Conservation (phyloP, 2,888 invertebrate species). For the Lepidocyrtoides sp. region DNA sequence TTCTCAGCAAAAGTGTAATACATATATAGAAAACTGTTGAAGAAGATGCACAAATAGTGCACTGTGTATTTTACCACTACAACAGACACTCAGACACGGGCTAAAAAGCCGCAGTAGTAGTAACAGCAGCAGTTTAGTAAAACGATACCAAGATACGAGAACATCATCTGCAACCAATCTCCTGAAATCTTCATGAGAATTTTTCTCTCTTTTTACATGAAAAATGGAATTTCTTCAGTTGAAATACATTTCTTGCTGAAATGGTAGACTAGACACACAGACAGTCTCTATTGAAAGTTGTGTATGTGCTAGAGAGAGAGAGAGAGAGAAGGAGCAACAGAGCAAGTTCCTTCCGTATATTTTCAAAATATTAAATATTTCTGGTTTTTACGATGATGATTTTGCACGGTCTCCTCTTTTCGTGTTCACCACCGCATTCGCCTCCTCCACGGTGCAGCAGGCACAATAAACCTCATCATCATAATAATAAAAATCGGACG, state of each 20-base stretch:
- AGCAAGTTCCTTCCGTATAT: slow-evolving; percentile 50
- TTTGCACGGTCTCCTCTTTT: slow-evolving; percentile 28
- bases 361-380: background rate
- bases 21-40: too few species aligned
- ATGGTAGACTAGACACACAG: slow-evolving; percentile 11
- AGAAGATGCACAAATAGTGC: too few species aligned
- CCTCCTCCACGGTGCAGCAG: slow-evolving; percentile 12
- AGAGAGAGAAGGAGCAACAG: background rate
- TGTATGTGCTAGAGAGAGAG: background rate
- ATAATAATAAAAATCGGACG: background rate
- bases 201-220: slow-evolving; percentile 20
- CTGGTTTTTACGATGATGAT: background rate
- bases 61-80: too few species aligned
- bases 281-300: too few species aligned
- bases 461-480: slow-evolving; percentile 5
- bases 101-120: too few species aligned
- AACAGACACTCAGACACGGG: too few species aligned
- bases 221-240: slow-evolving; percentile 33
- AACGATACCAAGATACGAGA: too few species aligned
- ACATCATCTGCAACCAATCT: background rate
- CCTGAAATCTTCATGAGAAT: background rate
- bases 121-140: too few species aligned
- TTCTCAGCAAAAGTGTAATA: too few species aligned
- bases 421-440: background rate
- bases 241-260: slow-evolving; percentile 5